Evolutionary conservation across 2,888 invertebrate genomes (phyloP).

Genomic region (Ennomos erosarius): DNA sequence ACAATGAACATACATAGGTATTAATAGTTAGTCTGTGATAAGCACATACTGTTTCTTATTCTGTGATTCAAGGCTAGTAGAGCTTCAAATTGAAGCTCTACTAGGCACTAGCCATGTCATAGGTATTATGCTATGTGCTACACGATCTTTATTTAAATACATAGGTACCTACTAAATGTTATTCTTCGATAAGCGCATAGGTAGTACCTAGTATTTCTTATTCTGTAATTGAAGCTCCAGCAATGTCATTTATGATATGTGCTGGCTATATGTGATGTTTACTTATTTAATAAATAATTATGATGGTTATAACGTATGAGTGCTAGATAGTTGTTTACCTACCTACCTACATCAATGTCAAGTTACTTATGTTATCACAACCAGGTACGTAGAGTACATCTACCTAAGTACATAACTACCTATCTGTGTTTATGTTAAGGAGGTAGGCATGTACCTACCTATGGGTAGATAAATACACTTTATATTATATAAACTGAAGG

Average conservation of each 20-base stretch:
- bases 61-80: constrained; percentile 19
- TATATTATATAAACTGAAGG: constrained; percentile 16
- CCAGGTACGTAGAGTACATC: too few species aligned
- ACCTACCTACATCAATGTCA: constrained; percentile 26
- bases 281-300: constrained; percentile 27
- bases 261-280: constrained; percentile 29
- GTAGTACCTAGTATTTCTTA: too few species aligned
- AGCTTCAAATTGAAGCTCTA: too few species aligned
- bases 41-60: constrained; percentile 10
- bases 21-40: constrained; percentile 16
- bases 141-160: too few species aligned
- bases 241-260: constrained; percentile 34
- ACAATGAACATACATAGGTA: neutral
- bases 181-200: too few species aligned
- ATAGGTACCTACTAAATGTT: too few species aligned
- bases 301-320: constrained; percentile 21
- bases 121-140: too few species aligned
- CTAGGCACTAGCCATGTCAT: constrained; percentile 26
- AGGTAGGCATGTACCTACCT: constrained; percentile 10
- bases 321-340: constrained; percentile 25
- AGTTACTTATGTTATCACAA: constrained; percentile 6
- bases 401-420: neutral
- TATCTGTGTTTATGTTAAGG: neutral
- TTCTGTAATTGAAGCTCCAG: too few species aligned
- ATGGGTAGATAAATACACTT: constrained; percentile 8